Percentiles rank a stretch among this genome's conserved stretches.
phyloP scores from a whole-genome alignment of 2,797 vertebrate genomes.

The Chloroceryle amazona region DNA sequence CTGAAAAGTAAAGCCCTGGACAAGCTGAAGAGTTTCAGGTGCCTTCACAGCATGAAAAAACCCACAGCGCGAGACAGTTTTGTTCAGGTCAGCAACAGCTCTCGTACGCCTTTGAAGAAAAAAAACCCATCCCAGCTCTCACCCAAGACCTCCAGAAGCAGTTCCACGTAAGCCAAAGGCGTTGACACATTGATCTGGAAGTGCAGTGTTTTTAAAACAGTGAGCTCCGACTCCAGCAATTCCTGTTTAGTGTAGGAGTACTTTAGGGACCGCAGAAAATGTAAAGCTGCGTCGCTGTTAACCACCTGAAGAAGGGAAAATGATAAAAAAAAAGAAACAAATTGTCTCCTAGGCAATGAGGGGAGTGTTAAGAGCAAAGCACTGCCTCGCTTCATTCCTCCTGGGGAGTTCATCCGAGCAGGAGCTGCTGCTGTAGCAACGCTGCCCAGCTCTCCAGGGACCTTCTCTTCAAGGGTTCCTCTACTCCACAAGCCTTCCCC shows the following conservation, averaged over 20 bases:
- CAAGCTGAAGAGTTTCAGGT: background rate
- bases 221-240: conserved; percentile 89
- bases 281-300: conserved; percentile 83
- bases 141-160: conserved; percentile 94
- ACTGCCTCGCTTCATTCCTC: background rate
- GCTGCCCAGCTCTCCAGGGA: too few species aligned
- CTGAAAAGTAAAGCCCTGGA: background rate
- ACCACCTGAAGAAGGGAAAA: conserved; percentile 81
- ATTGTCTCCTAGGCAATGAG: background rate
- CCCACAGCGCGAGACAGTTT: accelerated
- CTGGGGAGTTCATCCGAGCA: too few species aligned
- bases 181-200: conserved; percentile 87
- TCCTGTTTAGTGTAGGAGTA: conserved; percentile 84
- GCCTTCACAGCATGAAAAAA: background rate
- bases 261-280: conserved; percentile 86
- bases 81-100: background rate
- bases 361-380: background rate
- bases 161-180: conserved; percentile 89
- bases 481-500: background rate
- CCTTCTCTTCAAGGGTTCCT: background rate
- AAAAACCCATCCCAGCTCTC: background rate
- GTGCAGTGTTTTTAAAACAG: conserved; percentile 88
- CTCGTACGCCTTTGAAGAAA: background rate
- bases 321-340: background rate
- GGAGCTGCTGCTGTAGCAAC: too few species aligned